phyloP scores from a whole-genome alignment of 2,888 invertebrate genomes.

The Nemoura dubitans region DNA sequence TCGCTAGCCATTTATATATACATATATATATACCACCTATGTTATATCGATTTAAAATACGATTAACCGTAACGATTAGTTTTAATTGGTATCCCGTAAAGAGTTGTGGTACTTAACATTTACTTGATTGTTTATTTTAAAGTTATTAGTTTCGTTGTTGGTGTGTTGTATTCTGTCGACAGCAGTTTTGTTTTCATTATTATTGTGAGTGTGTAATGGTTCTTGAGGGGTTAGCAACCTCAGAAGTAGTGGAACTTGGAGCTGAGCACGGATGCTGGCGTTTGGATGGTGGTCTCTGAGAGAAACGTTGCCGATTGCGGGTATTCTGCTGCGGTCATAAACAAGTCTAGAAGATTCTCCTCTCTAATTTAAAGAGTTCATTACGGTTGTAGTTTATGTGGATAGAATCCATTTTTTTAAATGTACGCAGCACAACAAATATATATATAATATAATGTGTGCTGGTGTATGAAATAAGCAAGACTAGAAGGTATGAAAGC shows the following conservation, averaged over 20 bases:
- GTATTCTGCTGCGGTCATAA: no score
- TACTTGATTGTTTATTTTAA: not conserved
- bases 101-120: not conserved
- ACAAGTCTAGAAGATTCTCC: no score
- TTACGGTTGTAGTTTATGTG: no score
- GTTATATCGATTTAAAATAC: not conserved
- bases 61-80: not conserved
- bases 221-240: conserved; percentile 35
- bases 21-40: no score
- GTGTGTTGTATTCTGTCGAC: conserved; percentile 8
- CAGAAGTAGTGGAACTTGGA: conserved; percentile 3
- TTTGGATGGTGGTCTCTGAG: not conserved
- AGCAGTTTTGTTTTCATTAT: not conserved
- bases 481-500: no score
- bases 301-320: not conserved
- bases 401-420: no score
- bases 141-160: not conserved
- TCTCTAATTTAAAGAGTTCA: no score
- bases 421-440: no score
- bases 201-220: not conserved
- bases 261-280: not conserved
- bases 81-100: not conserved
- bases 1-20: conserved; percentile 1
- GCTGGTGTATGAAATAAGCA: no score
- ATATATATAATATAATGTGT: no score